Percentiles rank a stretch among this genome's conserved stretches.
phyloP scores from a whole-genome alignment of 2,888 invertebrate genomes.

The Dugesia japonica region DNA sequence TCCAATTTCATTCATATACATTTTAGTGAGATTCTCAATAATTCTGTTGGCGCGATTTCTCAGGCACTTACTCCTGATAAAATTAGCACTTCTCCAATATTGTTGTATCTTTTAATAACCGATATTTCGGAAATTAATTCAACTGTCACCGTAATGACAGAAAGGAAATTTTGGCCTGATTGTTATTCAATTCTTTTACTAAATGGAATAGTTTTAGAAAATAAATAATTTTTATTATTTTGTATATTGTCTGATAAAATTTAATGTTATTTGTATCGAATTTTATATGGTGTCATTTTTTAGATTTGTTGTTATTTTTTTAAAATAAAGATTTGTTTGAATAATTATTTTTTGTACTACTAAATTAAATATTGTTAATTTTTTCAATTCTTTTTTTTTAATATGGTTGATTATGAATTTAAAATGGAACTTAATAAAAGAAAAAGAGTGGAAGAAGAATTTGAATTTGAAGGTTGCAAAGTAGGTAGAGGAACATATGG shows the following conservation, averaged over 20 bases:
- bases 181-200: neutral
- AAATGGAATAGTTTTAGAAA: slow-evolving; percentile 1
- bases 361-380: no score
- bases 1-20: neutral
- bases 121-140: neutral
- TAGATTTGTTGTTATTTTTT: neutral
- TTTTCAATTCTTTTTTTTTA: no score
- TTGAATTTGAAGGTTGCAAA: slow-evolving; percentile 95
- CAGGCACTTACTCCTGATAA: neutral
- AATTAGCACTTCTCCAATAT: neutral
- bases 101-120: neutral
- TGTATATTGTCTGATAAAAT: neutral
- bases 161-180: neutral
- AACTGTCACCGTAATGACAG: neutral
- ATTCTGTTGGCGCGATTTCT: neutral
- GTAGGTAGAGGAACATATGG: slow-evolving; percentile 92
- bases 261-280: neutral
- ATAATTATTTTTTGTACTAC: no score
- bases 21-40: neutral
- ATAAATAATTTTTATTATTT: slow-evolving; percentile 3
- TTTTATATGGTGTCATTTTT: neutral
- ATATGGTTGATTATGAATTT: slow-evolving; percentile 43
- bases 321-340: neutral
- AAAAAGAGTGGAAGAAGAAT: slow-evolving; percentile 74
- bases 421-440: slow-evolving; percentile 41